Evolutionary conservation across 2,888 invertebrate genomes (phyloP).

Genomic region (Brenthis ino): DNA sequence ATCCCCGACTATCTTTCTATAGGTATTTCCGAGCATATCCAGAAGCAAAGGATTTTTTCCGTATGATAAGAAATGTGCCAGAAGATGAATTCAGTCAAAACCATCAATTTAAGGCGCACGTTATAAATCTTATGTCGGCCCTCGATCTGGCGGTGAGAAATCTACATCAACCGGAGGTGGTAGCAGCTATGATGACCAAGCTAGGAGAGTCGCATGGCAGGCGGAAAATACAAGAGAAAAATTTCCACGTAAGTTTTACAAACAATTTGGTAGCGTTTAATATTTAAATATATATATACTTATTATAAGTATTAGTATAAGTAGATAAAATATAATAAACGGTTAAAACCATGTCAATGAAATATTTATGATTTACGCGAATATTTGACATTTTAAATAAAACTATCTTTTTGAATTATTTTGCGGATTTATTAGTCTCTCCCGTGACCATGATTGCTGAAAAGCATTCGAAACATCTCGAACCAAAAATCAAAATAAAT

Average conservation of each 20-base stretch:
- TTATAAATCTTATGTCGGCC: conserved; percentile 60
- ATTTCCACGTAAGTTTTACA: conserved; percentile 57
- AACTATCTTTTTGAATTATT: too few species aligned
- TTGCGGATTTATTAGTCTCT: too few species aligned
- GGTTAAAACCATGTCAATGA: too few species aligned
- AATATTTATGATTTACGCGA: too few species aligned
- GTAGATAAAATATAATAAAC: too few species aligned
- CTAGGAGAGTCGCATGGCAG: conserved; percentile 58
- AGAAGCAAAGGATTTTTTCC: conserved; percentile 57
- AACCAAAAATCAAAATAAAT: too few species aligned
- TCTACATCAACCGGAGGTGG: conserved; percentile 59
- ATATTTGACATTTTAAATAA: too few species aligned
- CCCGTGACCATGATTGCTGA: too few species aligned
- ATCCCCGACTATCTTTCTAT: conserved; percentile 12
- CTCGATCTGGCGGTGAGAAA: conserved; percentile 54
- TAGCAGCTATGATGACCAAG: conserved; percentile 60
- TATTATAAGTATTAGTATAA: too few species aligned
- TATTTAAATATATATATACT: not conserved
- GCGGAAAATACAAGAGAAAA: conserved; percentile 47
- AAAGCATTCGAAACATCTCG: too few species aligned
- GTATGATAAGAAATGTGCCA: conserved; percentile 48
- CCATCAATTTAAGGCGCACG: conserved; percentile 60
- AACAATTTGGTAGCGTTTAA: too few species aligned
- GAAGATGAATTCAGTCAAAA: conserved; percentile 51
- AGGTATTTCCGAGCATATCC: conserved; percentile 59